Evolutionary conservation across 2,113 vertebrate species (phyloP), one percentile per base, ranked within the genome.

Genomic region (Sphaerodactylus townsendi): DNA sequence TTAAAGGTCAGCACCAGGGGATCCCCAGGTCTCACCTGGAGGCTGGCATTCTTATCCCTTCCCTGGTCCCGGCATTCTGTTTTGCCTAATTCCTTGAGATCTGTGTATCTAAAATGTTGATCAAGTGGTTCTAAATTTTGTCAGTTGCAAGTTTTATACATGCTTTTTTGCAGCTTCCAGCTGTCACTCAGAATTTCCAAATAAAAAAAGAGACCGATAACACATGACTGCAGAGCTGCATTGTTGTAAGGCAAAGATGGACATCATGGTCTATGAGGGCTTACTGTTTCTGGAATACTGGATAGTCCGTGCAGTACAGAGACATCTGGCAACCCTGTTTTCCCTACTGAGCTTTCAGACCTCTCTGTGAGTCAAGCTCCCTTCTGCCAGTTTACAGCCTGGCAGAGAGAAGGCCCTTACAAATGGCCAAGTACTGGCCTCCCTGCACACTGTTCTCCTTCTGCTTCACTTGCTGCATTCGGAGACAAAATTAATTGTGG

Each of bases 401-500:
- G 82, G 4, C 44, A 30, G 44, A 44, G 33, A 66, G 30, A 21
- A n/a, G 37, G n/a, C 0, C 25, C 4, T 46, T 35, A 6, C 50
- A 69, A 81, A 78, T 25, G 41, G 23, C 14, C 39, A 10, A 35
- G 56, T 6, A 23, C 13, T 84, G 50, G 50, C 53, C 53, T 62
- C 28, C 3, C 23, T 82, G 80, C 50, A 14, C 41, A 76, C 53
- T 33, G 19, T 71, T 77, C 64, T 62, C 30, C 68, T 79, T 79
- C 64, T 74, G 37, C 78, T 15, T 81, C 39, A 30, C 39, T 70
- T 56, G 64, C n/a, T 62, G 37, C 48, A 46, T 46, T n/a, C 6
- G 50, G 37, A 69, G 65, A 77, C 66, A 71, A 77, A 71, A 84
- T 84, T 85, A 66, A 30, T 37, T 46, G 85, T 70, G 64, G 64